These are phyloP conservation scores for Platalea minor DNA, from an alignment of 2,797 vertebrate genomes.

Conservation along the genomic window DNA sequence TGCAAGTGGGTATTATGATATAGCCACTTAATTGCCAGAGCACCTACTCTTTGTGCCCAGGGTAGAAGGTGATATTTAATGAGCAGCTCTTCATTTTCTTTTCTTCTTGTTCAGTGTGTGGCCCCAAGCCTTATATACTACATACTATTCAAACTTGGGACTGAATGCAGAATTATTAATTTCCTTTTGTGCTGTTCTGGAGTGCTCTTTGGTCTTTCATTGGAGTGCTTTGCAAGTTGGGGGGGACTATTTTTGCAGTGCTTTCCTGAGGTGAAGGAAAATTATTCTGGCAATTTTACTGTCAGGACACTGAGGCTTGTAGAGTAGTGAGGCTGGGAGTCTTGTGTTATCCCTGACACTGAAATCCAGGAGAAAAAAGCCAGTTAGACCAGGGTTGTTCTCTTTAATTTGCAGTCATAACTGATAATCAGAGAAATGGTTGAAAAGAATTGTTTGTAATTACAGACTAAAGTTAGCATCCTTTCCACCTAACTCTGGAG, in stretches of 20 bases:
- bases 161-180: not conserved
- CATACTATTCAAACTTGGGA: not conserved
- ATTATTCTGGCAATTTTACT: not conserved
- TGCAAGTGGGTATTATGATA: not conserved
- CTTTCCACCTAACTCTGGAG: not conserved
- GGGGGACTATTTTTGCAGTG: not conserved
- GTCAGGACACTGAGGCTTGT: not conserved
- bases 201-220: not conserved
- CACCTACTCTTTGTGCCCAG: not conserved
- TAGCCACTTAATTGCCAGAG: not conserved
- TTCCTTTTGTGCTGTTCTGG: not conserved
- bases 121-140: not conserved
- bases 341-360: not conserved
- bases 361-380: not conserved
- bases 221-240: not conserved
- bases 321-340: not conserved
- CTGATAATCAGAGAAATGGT: not conserved
- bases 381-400: not conserved
- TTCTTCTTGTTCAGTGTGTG: not conserved
- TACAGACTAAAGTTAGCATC: not conserved
- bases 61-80: not conserved
- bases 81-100: not conserved
- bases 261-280: not conserved
- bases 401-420: not conserved
- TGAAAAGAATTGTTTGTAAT: constrained; percentile 1